A percentile compares a stretch with the other conserved stretches of the same genome.
Conservation (phyloP, 2,888 invertebrate species). For the Pammene fasciana region DNA sequence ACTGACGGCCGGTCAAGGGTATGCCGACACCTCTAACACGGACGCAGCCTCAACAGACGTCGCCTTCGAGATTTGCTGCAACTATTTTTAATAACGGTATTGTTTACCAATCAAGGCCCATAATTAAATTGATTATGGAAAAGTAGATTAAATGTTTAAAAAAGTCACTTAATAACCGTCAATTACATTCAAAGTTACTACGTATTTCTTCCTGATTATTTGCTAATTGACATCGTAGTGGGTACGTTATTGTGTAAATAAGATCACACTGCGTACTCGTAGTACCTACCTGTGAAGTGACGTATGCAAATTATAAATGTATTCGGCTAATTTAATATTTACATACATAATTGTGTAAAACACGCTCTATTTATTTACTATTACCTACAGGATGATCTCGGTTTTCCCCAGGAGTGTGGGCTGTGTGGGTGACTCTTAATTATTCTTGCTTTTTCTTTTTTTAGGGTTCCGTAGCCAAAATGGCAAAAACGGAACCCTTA, state of each 20-base stretch:
- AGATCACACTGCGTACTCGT: too few relatives aligned
- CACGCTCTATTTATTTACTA: too few relatives aligned
- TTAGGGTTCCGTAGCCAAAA: too few relatives aligned
- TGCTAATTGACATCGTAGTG: background rate
- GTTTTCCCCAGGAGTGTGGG: too few relatives aligned
- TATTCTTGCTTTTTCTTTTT: too few relatives aligned
- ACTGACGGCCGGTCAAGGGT: conserved; percentile 76
- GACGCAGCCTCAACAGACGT: conserved; percentile 46
- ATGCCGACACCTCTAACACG: conserved; percentile 53
- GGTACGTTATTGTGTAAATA: too few relatives aligned
- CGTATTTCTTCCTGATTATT: background rate
- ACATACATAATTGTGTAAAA: too few relatives aligned
- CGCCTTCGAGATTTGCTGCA: conserved; percentile 36
- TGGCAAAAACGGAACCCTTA: too few relatives aligned
- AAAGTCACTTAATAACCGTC: conserved; percentile 10
- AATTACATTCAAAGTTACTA: background rate
- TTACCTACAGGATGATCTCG: too few relatives aligned
- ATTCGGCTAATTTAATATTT: too few relatives aligned
- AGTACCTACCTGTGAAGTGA: too few relatives aligned
- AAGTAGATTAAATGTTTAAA: conserved; percentile 2
- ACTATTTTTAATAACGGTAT: conserved; percentile 46
- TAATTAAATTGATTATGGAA: conserved; percentile 30
- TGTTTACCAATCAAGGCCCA: conserved; percentile 44
- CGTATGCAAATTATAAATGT: background rate
- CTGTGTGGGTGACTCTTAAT: too few relatives aligned